These are phyloP conservation scores for Monomorium pharaonis DNA, from an alignment of 1,140 invertebrate species.

Conservation along the genomic window DNA sequence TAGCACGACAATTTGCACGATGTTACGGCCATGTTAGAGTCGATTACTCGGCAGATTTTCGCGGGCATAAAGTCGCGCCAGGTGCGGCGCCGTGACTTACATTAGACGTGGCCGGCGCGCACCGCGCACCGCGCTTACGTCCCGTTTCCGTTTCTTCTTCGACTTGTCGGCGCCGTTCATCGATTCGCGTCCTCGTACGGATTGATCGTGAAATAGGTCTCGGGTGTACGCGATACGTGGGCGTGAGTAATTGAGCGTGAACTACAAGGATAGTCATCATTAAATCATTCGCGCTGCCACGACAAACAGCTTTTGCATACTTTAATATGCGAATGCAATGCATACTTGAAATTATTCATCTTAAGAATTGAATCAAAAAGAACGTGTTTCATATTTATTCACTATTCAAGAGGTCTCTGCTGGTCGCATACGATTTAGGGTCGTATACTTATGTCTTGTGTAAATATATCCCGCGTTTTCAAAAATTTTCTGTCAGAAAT, in stretches of 20 bases:
- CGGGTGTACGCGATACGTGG: background rate
- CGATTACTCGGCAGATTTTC: conserved; percentile 57
- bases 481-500: background rate
- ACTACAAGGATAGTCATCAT: background rate
- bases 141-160: conserved; percentile 30
- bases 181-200: conserved; percentile 2
- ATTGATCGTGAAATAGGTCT: background rate
- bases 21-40: conserved; percentile 54
- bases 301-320: background rate
- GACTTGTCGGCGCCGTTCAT: conserved; percentile 15
- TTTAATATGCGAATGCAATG: background rate
- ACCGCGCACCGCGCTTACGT: background rate
- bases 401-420: background rate
- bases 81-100: conserved; percentile 25
- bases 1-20: conserved; percentile 53
- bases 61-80: conserved; percentile 49
- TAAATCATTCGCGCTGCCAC: background rate
- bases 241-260: background rate
- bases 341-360: background rate
- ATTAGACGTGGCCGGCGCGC: background rate
- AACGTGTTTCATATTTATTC: background rate
- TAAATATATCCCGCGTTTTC: background rate
- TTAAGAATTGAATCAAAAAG: background rate
- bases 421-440: background rate
- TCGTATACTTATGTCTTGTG: too few species aligned